Base-by-base conservation (phyloP, 1,140 invertebrate genomes). In the Araneus ventricosus region DNA sequence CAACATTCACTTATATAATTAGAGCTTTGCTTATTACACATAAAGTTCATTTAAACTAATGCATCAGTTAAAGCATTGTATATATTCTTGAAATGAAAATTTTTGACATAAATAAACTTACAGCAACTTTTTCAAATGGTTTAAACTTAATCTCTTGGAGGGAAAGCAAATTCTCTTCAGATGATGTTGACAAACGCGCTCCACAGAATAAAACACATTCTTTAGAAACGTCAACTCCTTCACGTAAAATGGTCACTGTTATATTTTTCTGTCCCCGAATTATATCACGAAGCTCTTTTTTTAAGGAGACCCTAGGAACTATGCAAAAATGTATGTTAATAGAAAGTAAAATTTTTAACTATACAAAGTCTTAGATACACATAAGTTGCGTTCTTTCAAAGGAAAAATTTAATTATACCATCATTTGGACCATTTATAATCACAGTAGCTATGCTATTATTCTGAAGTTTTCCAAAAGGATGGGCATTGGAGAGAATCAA, bases 391-490 rank as follows among this genome's bases (percentile, higher is more conserved):
- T 17, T 52, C 45, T 17, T 52, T 52, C 17, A 52, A 52, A 2
- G 17, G 8, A 52, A 52, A 52, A 52, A 52, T 14, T 17, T 10
- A 79, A 4, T 30, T 57, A 87, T 93, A 94, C 95, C 94, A 93
- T 94, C 94, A 95, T 96, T 95, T 94, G 95, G 95, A 59, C 96
- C 95, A 80, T 95, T 92, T 90, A 95, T 95, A 41, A 95, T 95
- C n/a, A 95, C 95, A 70, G 94, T 95, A 63, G 94, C 94, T 45
- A 94, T 94, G 41, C 95, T 90, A 17, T 94, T 75, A 39, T 95
- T 95, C 8, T 95, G 82, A 22, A 94, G 63, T 41, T 94, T 95
- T 8, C 94, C 94, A 52, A 94, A 86, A 14, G 93, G 92, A 61
- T 95, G 90, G 10, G 95, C 95, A 82, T 95, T 92, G 41, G 95